Conservation (phyloP, 35 echinoderm and acorn worm species). For the Apostichopus parvimensis region DNA sequence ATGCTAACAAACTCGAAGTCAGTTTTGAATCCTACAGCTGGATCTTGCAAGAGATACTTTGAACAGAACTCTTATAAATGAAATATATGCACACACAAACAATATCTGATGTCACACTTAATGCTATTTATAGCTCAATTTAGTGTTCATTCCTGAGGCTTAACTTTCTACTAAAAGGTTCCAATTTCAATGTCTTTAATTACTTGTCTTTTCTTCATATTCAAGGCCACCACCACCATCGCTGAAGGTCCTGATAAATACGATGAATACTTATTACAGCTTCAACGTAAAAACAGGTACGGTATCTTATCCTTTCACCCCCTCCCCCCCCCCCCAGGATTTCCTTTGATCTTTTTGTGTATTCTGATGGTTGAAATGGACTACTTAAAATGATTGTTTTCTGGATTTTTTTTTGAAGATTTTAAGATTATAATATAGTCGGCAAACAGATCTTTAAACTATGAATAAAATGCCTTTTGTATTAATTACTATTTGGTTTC, state of each 20-base stretch:
- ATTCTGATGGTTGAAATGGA: no score
- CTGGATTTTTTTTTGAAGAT: no score
- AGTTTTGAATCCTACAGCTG: no score
- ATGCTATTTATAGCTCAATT: neutral
- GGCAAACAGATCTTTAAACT: no score
- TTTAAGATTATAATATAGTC: no score
- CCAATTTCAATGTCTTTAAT: neutral
- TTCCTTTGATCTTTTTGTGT: neutral
- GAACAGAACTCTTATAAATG: no score
- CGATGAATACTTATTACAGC: conserved; percentile 84
- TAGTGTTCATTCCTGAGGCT: conserved; percentile 22
- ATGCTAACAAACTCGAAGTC: no score
- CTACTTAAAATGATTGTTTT: no score
- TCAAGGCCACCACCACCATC: neutral
- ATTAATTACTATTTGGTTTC: neutral
- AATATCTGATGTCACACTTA: neutral
- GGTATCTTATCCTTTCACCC: no score
- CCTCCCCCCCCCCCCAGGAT: no score
- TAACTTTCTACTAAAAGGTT: neutral
- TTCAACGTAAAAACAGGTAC: conserved; percentile 91
- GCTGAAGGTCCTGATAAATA: conserved; percentile 70
- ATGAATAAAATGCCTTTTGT: neutral
- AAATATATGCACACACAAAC: no score
- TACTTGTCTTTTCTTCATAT: neutral
- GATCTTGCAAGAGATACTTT: no score